Evolutionary conservation across 2,797 vertebrate genomes (phyloP).

Genomic region (Coilia nasus): DNA sequence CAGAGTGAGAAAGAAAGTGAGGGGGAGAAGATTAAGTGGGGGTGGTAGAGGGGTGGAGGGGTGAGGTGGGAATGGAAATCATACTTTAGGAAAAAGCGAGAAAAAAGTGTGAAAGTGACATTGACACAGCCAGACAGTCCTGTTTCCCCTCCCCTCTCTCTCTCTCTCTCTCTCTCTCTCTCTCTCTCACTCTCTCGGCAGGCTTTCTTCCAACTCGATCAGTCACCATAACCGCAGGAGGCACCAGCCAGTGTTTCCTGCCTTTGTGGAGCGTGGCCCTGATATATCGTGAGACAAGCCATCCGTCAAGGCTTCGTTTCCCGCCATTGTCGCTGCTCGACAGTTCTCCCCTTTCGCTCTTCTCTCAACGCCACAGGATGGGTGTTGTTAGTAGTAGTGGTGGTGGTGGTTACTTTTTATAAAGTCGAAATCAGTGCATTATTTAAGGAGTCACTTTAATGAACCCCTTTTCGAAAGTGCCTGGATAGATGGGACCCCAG

Average conservation of each 20-base stretch:
- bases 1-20: background rate
- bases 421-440: too few species aligned
- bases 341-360: slow-evolving; percentile 37
- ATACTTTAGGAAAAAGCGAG: slow-evolving; percentile 41
- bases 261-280: slow-evolving; percentile 66
- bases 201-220: slow-evolving; percentile 47
- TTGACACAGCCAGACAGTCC: slow-evolving; percentile 50
- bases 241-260: slow-evolving; percentile 67
- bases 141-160: slow-evolving; percentile 12
- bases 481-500: background rate
- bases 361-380: background rate
- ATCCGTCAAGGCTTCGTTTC: slow-evolving; percentile 60
- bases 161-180: too few species aligned
- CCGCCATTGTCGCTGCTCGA: slow-evolving; percentile 57
- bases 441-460: background rate
- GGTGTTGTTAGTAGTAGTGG: too few species aligned
- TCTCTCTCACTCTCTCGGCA: background rate
- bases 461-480: background rate
- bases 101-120: slow-evolving; percentile 25
- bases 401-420: too few species aligned
- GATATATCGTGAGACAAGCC: slow-evolving; percentile 64
- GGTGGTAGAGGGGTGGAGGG: background rate
- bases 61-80: background rate
- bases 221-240: slow-evolving; percentile 60
- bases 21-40: background rate